phyloP scores from a whole-genome alignment of 92 coral and sea anemone genomes.

The Isaurus tuberculatus region DNA sequence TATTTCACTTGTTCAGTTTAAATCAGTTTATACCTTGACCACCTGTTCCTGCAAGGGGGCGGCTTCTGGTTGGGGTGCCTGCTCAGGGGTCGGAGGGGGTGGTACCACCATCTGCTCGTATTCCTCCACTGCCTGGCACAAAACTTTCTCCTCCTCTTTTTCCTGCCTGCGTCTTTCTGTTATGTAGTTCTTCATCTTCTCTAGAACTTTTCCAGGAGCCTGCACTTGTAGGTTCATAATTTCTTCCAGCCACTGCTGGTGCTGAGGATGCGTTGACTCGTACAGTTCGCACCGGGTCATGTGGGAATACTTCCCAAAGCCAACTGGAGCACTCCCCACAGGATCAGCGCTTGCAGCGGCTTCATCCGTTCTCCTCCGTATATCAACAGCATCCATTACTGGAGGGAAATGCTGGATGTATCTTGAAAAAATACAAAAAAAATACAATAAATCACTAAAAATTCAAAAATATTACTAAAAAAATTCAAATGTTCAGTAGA shows the following conservation, averaged over 20 bases:
- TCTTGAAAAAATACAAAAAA: conserved; percentile 1
- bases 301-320: neutral
- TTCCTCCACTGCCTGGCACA: neutral
- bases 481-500: neutral
- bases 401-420: conserved; percentile 35
- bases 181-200: neutral
- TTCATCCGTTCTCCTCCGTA: neutral
- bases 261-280: neutral
- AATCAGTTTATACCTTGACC: conserved; percentile 1
- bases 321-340: neutral
- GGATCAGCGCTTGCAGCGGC: neutral
- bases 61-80: neutral
- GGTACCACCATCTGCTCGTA: neutral
- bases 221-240: neutral
- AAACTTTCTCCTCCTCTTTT: neutral
- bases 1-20: neutral
- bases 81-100: neutral
- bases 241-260: conserved; percentile 17
- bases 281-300: neutral
- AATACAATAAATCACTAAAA: neutral
- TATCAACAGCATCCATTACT: neutral
- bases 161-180: neutral
- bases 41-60: conserved; percentile 1
- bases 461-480: neutral
- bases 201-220: neutral